Base-by-base conservation (phyloP, 1,140 invertebrate species). In the Sipha flava region DNA sequence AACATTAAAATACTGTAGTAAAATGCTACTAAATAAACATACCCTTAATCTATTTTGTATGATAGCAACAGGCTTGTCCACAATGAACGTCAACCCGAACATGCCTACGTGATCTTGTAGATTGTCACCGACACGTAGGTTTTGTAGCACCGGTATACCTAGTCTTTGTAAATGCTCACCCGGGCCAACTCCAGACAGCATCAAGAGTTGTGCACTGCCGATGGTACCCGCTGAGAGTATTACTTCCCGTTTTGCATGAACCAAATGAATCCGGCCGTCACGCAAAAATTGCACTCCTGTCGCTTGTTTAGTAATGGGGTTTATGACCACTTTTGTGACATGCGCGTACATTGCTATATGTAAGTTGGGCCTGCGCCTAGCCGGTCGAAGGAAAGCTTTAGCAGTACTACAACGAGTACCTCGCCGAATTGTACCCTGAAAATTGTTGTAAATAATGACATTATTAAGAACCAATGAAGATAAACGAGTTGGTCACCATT, bases 341-440 rank as follows among this genome's bases (percentile, higher is more conserved):
- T 93, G 94, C 7, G 91, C 90, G 84, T 90, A 93, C 85, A 94
- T 87, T 1, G 92, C 91, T 5, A 92, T 87, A 83, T 94, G 92
- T 5, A 98, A 85, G 84, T 97, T 98, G 80, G 86, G 87, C 10
- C 95, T 87, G 18, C 91, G 87, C 31, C 93, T 86, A 1, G 93
- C 90, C 9, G 95, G 94, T 80, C 92, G 86, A 6, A 97, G 84
- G 83, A 96, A 97, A 0, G 94, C 95, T 86, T 95, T 95, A 0
- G 95, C 92, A 9, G 95, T 95, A 81, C 93, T 95, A 85, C 95
- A 98, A 64, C 96, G 87, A 0, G 90, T 92, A 0, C 95, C 95
- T 59, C 93, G 86, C 81, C 94, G 85, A 23, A 97, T 94, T 0
- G 95, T 98, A 7, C 92, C 96, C 88, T 84, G 81, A 21, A 68